A percentile compares a stretch with the other conserved stretches of the same genome.
Evolutionary conservation across 2,888 invertebrate genomes (phyloP).

Genomic region (Metacarcinus magister): DNA sequence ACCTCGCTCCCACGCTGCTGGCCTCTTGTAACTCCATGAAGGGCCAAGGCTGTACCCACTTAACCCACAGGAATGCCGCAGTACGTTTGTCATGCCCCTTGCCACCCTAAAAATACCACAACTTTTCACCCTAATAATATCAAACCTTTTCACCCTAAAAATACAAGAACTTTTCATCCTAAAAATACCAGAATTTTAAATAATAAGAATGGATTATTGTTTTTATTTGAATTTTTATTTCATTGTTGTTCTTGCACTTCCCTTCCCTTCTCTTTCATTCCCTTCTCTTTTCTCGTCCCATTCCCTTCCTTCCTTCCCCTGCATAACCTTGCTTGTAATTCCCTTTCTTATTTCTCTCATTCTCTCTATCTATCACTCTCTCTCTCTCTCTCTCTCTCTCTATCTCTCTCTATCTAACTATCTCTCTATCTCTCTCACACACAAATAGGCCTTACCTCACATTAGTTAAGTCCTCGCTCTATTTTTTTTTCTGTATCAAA

Average conservation of each 20-base stretch:
- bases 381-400: constrained; percentile 26
- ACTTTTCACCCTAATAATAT: no score
- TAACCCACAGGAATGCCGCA: neutral
- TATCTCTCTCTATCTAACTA: neutral
- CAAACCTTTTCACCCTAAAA: no score
- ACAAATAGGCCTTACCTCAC: neutral
- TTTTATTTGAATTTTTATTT: neutral
- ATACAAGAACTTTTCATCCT: no score
- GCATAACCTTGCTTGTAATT: neutral
- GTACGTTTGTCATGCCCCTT: no score
- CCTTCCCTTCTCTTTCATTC: neutral
- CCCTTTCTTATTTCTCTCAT: neutral
- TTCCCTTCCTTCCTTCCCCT: neutral
- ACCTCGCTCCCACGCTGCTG: neutral
- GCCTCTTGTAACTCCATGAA: neutral
- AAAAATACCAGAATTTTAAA: no score
- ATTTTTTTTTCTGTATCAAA: neutral
- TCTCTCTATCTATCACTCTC: neutral
- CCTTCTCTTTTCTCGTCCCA: neutral
- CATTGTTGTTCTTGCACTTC: neutral
- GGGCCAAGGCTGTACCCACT: neutral
- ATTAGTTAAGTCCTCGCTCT: neutral
- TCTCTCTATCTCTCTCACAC: neutral
- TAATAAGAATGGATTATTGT: no score
- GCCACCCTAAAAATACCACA: no score